Base-by-base conservation (phyloP, 1,140 invertebrate species). In the Probaryconus sp. region DNA sequence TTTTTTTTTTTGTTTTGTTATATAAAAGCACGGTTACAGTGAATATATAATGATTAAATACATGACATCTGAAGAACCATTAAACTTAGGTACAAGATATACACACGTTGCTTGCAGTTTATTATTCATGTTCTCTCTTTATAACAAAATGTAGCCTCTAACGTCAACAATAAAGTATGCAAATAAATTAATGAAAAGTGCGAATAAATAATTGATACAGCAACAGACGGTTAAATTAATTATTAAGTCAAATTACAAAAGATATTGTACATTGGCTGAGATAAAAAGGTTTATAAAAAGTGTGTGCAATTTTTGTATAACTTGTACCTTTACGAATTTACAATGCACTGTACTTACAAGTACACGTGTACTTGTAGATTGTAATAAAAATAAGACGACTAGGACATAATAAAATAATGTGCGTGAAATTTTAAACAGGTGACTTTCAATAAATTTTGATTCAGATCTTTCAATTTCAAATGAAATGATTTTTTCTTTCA, bases 31-130 rank as follows among this genome's bases (percentile, higher is more conserved):
- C 50, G 37, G 13, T 63, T 63, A 63, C 45, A 18, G 50, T 63
- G 35, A 60, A 48, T 51, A 51, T 31, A 63, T 43, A 20, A 63
- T 42, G 35, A 51, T 47, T 60, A 48, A 50, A 50, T 38, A 16
- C 40, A 21, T 61, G 42, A 61, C 43, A 48, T 11, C 14, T 20
- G 55, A 60, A 38, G 13, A 10, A 33, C 21, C 2, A 2, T 48
- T 48, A 13, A 35, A 33, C 50, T 63, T 55, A 78, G 69, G 48
- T 78, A 81, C 79, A 74, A 77, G 73, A 65, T 74, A 77, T 77
- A 74, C 69, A 78, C 51, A 5, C 2, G 26, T 13, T 45, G 67
- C 63, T 13, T 48, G 18, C 11, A 11, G 10, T 33, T 48, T 9
- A 33, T 48, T 48, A 48, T 11, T 48, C 16, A 48, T 21, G 45